These are phyloP conservation scores for Nerophis ophidion DNA, from an alignment of 2,113 vertebrate species.

Conservation along the genomic window DNA sequence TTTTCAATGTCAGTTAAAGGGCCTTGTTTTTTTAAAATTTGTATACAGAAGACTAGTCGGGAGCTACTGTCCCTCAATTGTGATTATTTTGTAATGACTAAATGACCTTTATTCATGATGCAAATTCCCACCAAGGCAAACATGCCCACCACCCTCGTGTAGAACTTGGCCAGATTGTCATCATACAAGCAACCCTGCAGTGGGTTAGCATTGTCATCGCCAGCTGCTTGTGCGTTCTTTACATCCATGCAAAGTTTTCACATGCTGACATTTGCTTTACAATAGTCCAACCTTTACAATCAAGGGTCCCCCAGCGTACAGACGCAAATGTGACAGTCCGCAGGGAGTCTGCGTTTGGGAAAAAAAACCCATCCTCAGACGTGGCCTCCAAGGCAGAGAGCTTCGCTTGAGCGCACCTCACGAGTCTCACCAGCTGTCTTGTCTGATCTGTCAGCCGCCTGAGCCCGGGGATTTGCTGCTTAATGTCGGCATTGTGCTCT, in stretches of 20 bases:
- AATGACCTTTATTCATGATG: constrained; percentile 3
- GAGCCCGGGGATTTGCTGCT: background rate
- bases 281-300: constrained; percentile 30
- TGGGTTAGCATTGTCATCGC: constrained; percentile 26
- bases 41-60: background rate
- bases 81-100: background rate
- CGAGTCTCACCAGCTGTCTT: constrained; percentile 27
- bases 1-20: background rate
- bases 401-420: constrained; percentile 9
- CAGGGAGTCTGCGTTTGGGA: background rate
- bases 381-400: background rate
- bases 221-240: constrained; percentile 11
- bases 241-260: constrained; percentile 11
- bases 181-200: constrained; percentile 25
- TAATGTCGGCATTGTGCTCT: background rate
- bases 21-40: background rate
- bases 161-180: constrained; percentile 15
- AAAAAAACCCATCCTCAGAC: constrained; percentile 2
- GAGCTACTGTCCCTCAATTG: background rate
- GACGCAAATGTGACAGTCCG: background rate
- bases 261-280: constrained; percentile 39
- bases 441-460: constrained; percentile 8
- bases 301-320: constrained; percentile 19
- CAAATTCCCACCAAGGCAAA: constrained; percentile 11
- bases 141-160: background rate